Percentiles rank a stretch among this genome's conserved stretches.
phyloP scores from a whole-genome alignment of 2,113 vertebrate genomes.

The Castor canadensis region DNA sequence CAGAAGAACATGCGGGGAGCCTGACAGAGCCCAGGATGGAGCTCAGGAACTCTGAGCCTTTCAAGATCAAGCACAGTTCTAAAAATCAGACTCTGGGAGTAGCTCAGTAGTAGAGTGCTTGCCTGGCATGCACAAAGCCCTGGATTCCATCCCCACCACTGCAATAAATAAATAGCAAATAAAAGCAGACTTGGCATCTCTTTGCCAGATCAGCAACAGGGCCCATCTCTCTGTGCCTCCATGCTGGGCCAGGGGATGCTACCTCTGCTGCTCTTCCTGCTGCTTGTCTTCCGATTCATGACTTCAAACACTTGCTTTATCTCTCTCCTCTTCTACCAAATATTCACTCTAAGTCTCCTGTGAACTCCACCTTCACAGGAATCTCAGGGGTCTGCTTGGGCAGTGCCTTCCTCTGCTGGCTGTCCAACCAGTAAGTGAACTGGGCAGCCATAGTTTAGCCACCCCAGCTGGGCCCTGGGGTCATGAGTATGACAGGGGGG shows the following conservation, averaged over 20 bases:
- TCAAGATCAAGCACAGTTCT: neutral
- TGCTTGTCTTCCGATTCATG: neutral
- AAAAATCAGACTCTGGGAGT: neutral
- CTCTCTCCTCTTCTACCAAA: neutral
- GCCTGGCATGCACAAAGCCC: neutral
- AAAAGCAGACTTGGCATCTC: neutral
- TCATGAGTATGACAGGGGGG: neutral
- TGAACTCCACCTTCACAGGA: neutral
- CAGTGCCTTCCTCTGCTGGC: neutral
- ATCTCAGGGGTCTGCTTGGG: neutral
- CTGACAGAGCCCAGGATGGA: neutral
- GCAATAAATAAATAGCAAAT: neutral
- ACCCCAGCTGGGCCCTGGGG: neutral
- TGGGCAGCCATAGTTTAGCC: neutral
- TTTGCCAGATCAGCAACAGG: neutral
- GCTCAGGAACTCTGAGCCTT: neutral
- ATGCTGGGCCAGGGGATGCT: neutral
- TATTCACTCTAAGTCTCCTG: neutral
- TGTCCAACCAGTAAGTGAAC: neutral
- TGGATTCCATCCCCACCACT: neutral
- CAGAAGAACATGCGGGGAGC: neutral
- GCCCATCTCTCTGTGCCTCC: neutral
- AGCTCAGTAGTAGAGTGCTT: too few species aligned
- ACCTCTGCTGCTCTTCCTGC: neutral
- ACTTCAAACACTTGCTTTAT: neutral